Conservation (phyloP, 1,140 invertebrate species). For the Saxidomus purpurata region DNA sequence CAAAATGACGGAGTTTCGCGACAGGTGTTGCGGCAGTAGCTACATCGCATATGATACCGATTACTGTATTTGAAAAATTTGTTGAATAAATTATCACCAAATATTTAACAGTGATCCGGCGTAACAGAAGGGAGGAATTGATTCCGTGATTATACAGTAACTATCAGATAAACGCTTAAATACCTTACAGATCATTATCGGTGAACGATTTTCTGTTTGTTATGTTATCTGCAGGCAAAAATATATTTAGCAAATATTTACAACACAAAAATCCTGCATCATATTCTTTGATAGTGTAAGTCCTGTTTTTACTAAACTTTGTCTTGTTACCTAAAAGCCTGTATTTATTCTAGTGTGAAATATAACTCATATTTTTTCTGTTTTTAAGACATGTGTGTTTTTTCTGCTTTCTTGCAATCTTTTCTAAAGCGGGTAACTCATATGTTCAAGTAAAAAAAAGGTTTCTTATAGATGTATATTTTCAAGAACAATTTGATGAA, state of each 20-base stretch:
- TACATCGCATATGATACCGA: not conserved
- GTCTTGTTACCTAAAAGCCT: not conserved
- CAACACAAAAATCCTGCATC: not conserved
- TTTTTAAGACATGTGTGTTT: too few relatives aligned
- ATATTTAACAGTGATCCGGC: not conserved
- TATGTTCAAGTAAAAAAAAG: too few relatives aligned
- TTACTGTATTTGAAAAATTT: not conserved
- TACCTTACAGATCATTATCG: not conserved
- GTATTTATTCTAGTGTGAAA: not conserved
- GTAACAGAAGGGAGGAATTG: not conserved
- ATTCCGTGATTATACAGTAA: not conserved
- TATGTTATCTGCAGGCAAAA: not conserved
- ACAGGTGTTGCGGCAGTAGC: not conserved
- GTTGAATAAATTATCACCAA: not conserved
- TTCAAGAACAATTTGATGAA: too few relatives aligned
- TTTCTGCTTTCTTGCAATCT: too few relatives aligned
- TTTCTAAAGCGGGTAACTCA: too few relatives aligned
- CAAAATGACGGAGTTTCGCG: slow-evolving; percentile 2
- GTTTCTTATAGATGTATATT: too few relatives aligned
- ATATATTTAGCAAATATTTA: not conserved
- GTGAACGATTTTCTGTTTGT: not conserved
- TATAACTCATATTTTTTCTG: too few relatives aligned
- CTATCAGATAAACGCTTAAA: not conserved
- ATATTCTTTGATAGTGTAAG: not conserved
- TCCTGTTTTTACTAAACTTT: not conserved